phyloP scores from a whole-genome alignment of 2,888 invertebrate genomes.

The Callinectes sapidus region DNA sequence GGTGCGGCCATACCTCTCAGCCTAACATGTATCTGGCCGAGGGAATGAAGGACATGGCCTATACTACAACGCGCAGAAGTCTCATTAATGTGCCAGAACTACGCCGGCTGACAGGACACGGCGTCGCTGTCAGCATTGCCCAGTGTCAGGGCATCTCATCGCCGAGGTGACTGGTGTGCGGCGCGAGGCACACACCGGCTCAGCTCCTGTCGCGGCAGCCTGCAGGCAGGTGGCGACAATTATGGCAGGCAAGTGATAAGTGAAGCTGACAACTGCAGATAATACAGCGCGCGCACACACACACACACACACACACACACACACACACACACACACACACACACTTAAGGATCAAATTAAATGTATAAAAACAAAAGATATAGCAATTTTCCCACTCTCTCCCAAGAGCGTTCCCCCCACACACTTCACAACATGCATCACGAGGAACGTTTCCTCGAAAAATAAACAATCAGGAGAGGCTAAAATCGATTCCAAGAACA shows the following conservation, averaged over 20 bases:
- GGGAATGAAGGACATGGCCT: background rate
- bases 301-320: conserved; percentile 16
- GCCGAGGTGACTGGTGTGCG: background rate
- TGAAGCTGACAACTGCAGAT: background rate
- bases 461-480: background rate
- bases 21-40: background rate
- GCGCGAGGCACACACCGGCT: background rate
- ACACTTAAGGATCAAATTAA: background rate
- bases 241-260: background rate
- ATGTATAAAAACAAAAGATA: background rate
- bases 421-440: background rate
- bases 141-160: background rate
- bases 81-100: conserved; percentile 3
- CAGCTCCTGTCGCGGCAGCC: background rate
- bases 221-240: conserved; percentile 7
- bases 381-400: background rate
- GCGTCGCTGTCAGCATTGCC: background rate
- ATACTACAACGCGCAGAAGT: background rate
- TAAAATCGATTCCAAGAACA: conserved; percentile 1
- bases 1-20: background rate
- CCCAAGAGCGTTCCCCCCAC: background rate
- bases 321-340: background rate
- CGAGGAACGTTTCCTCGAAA: background rate
- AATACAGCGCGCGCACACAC: background rate
- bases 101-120: background rate